Base-by-base conservation (phyloP, 2,888 invertebrate genomes). In the Hoplodrina ambigua region DNA sequence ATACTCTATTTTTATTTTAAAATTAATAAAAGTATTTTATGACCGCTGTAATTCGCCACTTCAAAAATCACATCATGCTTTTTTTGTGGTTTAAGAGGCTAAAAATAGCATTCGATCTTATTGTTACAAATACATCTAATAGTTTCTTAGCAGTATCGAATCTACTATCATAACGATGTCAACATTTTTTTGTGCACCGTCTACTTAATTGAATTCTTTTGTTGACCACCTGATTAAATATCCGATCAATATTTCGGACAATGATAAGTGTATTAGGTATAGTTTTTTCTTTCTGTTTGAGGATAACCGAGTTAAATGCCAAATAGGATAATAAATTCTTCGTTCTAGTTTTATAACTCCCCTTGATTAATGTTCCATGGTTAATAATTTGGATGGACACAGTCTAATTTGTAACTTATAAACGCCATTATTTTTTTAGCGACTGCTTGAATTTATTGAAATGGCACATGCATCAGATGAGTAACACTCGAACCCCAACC, bases 121-220 rank as follows among this genome's bases (percentile, higher is more conserved):
- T 50, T 55, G 3, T 59, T 25, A 67, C 41, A 74, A 50, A 17
- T 30, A 68, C 44, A 37, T 7, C 25, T 15, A 56, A 60, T 73
- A 69, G 15, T 17, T 57, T 61, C 20, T 58, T 50, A 17, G 56
- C 44, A 58, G 19, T 44, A 73, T 61, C 44, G 58, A 57, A 60
- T 66, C 53, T 72, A 73, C 49, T 64, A 65, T 52, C 52, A 57
- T n/a, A 56, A 50, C 25, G 67, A 82, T 62, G 69, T 69, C 67
- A 83, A 72, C 17, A 37, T 2, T 72, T 83, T 82, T 81, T 81
- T 82, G 41, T 54, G 25, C 2, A 3, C n/a, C 19, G 13, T 55
- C 46, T 2, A 33, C 55, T 59, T 76, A 81, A 83, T 83, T 76
- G 62, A 72, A 66, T 71, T 75, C 65, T 72, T 44, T 78, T 79